Evolutionary conservation across 1,140 invertebrate species (phyloP), one percentile per base, ranked within the genome.

Genomic region (Prorops nasuta): DNA sequence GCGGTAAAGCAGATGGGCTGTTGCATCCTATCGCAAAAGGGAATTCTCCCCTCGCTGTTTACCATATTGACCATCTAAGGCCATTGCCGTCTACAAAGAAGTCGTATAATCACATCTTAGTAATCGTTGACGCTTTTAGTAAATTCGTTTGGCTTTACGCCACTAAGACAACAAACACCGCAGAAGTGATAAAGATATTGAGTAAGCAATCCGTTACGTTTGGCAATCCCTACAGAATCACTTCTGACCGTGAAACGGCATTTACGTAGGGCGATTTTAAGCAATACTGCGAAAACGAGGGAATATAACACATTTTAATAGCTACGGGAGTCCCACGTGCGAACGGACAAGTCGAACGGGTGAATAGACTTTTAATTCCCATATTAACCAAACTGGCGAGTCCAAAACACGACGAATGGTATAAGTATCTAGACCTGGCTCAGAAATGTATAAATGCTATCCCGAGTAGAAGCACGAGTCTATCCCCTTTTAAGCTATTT

Each of bases 71-170:
- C n/a, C n/a, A 49, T 36, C n/a, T 49, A 41, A 28, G 46, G 1
- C 39, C 46, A 18, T 17, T 49, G 9, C 34, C 37, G 0, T 38
- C 34, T 3, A 46, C 35, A n/a, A 38, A 10, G 10, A 46, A 46
- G 9, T 37, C 21, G 7, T 38, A 46, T 12, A 22, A 37, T 8
- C 10, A 38, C 21, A 46, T 46, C 18, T 31, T 46, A 3, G 35
- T 16, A 1, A 22, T 37, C 4, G 24, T 38, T 9, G 44, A 46
- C 15, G 21, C 22, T 12, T 45, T 35, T 36, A 45, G 22, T 16
- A 45, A 45, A 36, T 45, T 19, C 7, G 32, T 22, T 4, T 45
- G 43, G 34, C 20, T 45, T 1, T 44, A 44, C 22, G 24, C 31
- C 12, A 35, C 18, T 1, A 44, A 44, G n/a, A 18, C 16, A 10